A percentile compares a stretch with the other conserved stretches of the same genome.
Evolutionary conservation across 2,113 vertebrate species (phyloP).

Genomic region (Electrona antarctica): DNA sequence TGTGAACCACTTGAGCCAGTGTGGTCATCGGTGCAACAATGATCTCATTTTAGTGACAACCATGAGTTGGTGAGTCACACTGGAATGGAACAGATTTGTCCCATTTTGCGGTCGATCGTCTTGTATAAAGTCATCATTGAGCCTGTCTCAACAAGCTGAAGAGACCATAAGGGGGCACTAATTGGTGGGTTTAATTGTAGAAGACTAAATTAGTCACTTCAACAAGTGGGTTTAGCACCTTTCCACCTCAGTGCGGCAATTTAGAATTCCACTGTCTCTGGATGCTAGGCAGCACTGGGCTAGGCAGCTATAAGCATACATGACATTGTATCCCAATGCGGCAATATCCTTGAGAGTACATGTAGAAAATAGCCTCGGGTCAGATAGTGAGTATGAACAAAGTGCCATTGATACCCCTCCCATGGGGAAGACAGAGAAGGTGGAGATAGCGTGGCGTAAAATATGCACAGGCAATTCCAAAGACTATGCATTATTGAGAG

Average conservation of each 20-base stretch:
- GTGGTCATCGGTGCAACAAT: constrained; percentile 14
- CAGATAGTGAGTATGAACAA: constrained; percentile 28
- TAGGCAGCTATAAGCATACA: constrained; percentile 26
- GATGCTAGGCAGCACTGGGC: constrained; percentile 50
- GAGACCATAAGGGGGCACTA: constrained; percentile 36
- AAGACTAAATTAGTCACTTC: constrained; percentile 25
- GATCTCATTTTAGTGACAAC: constrained; percentile 41
- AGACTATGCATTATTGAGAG: constrained; percentile 76
- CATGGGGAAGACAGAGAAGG: background rate
- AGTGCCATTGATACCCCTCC: constrained; percentile 25
- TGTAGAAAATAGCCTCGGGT: constrained; percentile 27
- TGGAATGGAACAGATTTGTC: constrained; percentile 23
- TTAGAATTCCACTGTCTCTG: constrained; percentile 56
- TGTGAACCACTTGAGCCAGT: constrained; percentile 33
- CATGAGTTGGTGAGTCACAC: constrained; percentile 20
- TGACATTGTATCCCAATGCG: constrained; percentile 40
- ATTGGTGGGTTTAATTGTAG: constrained; percentile 38
- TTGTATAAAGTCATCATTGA: constrained; percentile 50
- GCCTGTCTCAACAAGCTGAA: constrained; percentile 37
- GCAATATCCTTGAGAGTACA: constrained; percentile 38
- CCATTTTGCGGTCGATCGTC: constrained; percentile 54
- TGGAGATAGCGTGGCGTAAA: constrained; percentile 47
- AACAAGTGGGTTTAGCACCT: constrained; percentile 53
- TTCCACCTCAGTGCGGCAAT: constrained; percentile 23
- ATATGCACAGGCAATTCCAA: constrained; percentile 69